phyloP scores from a whole-genome alignment of 2,888 invertebrate species.

The Lycaena phlaeas region DNA sequence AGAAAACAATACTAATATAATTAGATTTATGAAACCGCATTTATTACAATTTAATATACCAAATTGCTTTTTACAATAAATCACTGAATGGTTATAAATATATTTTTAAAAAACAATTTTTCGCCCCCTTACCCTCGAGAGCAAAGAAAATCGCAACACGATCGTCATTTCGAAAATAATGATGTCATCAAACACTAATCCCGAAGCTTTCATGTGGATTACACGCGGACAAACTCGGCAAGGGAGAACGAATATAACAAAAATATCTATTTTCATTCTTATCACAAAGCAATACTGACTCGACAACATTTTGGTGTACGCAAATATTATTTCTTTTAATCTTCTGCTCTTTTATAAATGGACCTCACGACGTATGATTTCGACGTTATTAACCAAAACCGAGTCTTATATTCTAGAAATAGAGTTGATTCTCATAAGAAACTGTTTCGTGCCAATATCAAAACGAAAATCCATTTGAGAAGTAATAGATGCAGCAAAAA shows the following conservation, averaged over 20 bases:
- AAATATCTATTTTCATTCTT: not conserved
- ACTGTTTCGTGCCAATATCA: not conserved
- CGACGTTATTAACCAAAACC: not conserved
- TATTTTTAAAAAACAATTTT: slow-evolving; percentile 30
- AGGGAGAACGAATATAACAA: not conserved
- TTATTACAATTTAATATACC: too few species aligned
- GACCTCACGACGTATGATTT: not conserved
- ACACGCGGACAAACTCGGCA: slow-evolving; percentile 29
- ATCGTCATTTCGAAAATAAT: slow-evolving; percentile 68
- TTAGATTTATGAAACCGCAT: too few species aligned
- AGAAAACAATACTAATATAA: too few species aligned
- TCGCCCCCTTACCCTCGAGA: slow-evolving; percentile 36
- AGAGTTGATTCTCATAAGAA: not conserved
- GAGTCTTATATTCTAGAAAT: not conserved
- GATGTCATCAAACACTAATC: slow-evolving; percentile 74
- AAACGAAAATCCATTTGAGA: not conserved
- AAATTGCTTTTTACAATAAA: too few species aligned
- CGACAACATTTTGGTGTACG: not conserved
- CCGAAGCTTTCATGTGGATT: slow-evolving; percentile 72
- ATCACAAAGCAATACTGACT: not conserved
- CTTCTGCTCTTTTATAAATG: not conserved
- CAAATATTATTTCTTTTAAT: not conserved
- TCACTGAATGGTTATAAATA: slow-evolving; percentile 38
- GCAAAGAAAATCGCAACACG: slow-evolving; percentile 58
- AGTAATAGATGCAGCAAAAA: slow-evolving; percentile 10